phyloP scores from a whole-genome alignment of 2,888 invertebrate species.

The Stenotaenia linearis region DNA sequence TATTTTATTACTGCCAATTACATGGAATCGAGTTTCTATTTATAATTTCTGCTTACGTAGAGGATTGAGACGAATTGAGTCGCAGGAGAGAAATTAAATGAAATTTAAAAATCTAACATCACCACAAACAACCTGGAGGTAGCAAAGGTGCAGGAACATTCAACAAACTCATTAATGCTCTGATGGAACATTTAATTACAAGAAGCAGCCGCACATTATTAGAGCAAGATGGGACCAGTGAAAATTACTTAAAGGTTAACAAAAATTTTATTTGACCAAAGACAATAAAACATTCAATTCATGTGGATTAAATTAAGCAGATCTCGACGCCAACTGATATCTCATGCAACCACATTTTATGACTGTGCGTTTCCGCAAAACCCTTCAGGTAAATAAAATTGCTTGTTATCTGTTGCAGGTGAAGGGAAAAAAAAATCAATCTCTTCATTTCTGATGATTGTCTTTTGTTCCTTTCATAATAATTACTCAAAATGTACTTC shows the following conservation, averaged over 20 bases:
- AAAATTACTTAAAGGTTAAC: background rate
- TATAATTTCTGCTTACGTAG: background rate
- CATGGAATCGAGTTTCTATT: background rate
- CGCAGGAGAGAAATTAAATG: background rate
- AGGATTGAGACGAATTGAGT: background rate
- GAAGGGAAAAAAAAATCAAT: background rate
- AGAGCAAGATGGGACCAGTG: background rate
- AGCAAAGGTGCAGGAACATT: background rate
- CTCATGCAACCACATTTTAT: background rate
- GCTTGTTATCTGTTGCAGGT: background rate
- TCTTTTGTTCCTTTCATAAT: background rate
- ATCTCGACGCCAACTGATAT: background rate
- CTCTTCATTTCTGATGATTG: background rate
- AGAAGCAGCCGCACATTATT: background rate
- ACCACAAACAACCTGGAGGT: background rate
- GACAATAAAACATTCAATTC: background rate
- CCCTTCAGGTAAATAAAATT: background rate
- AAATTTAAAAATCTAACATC: background rate
- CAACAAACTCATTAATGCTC: background rate
- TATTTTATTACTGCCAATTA: background rate
- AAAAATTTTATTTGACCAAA: background rate
- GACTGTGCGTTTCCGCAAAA: background rate
- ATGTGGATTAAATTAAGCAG: background rate
- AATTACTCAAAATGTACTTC: background rate
- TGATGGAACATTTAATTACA: slow-evolving; percentile 5